These are phyloP conservation scores for Chrysotoxum bicinctum DNA, from an alignment of 2,888 invertebrate genomes.

Conservation along the genomic window DNA sequence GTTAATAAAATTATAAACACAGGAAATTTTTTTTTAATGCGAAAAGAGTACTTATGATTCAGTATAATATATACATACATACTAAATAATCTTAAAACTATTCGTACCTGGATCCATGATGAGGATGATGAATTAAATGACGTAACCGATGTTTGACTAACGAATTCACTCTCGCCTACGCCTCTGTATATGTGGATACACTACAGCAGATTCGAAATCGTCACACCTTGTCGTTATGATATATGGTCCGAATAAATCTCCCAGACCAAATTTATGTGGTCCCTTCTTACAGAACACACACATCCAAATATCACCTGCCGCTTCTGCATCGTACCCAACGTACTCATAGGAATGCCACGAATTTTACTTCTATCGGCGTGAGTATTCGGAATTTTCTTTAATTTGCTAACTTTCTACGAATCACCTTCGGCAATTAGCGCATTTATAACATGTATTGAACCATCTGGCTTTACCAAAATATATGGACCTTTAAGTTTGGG, in stretches of 20 bases:
- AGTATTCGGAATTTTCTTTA: constrained; percentile 80
- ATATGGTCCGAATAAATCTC: constrained; percentile 96
- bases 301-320: constrained; percentile 91
- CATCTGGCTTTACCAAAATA: constrained; percentile 89
- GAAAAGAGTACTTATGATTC: too few species aligned
- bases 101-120: too few species aligned
- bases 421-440: constrained; percentile 87
- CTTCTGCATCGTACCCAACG: constrained; percentile 92
- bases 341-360: constrained; percentile 89
- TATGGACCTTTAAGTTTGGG: constrained; percentile 88
- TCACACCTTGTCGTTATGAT: constrained; percentile 87
- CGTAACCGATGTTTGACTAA: too few species aligned
- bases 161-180: constrained; percentile 81
- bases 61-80: too few species aligned
- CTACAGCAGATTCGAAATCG: constrained; percentile 83
- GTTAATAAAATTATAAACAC: too few species aligned
- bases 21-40: too few species aligned
- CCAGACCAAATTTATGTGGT: constrained; percentile 87
- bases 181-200: too few species aligned
- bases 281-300: constrained; percentile 95
- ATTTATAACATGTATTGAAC: constrained; percentile 88
- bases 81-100: too few species aligned
- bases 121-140: too few species aligned
- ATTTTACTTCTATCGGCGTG: constrained; percentile 80
- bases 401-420: constrained; percentile 83